A percentile compares a stretch with the other conserved stretches of the same genome.
These are phyloP conservation scores for Miltochrista miniata DNA, from an alignment of 2,888 invertebrate species.

Conservation along the genomic window DNA sequence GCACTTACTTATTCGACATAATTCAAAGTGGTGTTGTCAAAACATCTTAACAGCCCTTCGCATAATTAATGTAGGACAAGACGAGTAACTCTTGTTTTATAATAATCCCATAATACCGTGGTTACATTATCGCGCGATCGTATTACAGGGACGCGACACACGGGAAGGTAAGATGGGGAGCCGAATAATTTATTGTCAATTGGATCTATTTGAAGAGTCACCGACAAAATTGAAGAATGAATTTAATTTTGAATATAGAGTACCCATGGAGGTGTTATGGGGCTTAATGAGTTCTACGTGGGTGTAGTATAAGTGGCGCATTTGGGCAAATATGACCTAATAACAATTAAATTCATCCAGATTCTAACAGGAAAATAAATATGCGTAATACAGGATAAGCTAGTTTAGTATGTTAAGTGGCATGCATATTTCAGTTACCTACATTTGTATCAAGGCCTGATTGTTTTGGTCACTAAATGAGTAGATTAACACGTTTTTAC, in stretches of 20 bases:
- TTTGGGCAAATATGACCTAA: too few relatives aligned
- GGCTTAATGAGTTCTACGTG: too few relatives aligned
- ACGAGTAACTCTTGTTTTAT: constrained; percentile 56
- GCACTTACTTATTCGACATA: constrained; percentile 45
- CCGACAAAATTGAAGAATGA: too few relatives aligned
- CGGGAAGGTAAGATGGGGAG: constrained; percentile 11
- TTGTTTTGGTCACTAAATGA: background rate
- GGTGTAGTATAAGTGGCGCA: too few relatives aligned
- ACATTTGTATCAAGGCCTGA: background rate
- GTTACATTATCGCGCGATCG: constrained; percentile 46
- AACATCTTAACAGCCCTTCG: constrained; percentile 55
- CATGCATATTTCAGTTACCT: background rate
- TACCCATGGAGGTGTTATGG: too few relatives aligned
- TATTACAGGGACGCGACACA: constrained; percentile 45
- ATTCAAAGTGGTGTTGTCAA: constrained; percentile 57
- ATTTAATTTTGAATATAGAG: too few relatives aligned
- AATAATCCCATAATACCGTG: constrained; percentile 55
- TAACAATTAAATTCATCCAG: background rate
- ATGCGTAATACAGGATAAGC: background rate
- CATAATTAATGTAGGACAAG: constrained; percentile 65
- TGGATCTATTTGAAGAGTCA: too few relatives aligned
- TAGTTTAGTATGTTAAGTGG: background rate
- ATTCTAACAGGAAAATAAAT: background rate
- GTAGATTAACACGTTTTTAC: background rate
- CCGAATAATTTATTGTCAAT: background rate